Conservation (phyloP, 2,797 vertebrate species). For the Phyllotis vaccarum region DNA sequence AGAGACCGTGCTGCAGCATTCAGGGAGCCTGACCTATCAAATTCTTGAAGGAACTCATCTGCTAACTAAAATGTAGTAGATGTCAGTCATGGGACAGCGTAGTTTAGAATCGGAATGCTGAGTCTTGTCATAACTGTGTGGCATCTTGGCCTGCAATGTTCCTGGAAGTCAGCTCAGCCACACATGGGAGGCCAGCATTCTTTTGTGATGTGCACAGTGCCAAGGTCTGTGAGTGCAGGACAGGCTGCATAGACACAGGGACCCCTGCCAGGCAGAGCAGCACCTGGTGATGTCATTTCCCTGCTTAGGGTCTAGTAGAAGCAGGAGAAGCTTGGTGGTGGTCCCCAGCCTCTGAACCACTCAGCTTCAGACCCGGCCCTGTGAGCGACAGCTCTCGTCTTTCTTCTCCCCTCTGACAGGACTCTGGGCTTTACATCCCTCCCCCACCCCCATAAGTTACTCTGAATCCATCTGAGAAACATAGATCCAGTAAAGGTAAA, state of each 20-base stretch:
- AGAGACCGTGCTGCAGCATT: neutral
- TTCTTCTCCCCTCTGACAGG: neutral
- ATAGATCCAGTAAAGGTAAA: neutral
- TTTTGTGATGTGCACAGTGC: fast-evolving
- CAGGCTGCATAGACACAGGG: neutral
- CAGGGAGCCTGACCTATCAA: neutral
- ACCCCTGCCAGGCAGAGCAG: neutral
- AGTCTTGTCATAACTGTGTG: fast-evolving
- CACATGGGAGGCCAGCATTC: fast-evolving
- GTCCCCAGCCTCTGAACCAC: neutral
- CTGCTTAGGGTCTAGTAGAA: neutral
- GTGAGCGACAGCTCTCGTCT: fast-evolving
- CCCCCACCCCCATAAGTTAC: neutral
- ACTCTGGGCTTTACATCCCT: neutral
- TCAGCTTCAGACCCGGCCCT: neutral
- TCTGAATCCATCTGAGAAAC: neutral
- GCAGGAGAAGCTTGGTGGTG: neutral
- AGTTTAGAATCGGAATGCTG: neutral
- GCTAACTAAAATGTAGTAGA: fast-evolving
- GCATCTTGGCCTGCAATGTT: neutral
- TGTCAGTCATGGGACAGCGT: neutral
- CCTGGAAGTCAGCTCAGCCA: neutral
- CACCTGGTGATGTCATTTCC: fast-evolving
- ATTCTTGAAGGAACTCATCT: neutral
- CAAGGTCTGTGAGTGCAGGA: fast-evolving